These are phyloP conservation scores for Palaemon carinicauda DNA, from an alignment of 1,140 invertebrate genomes.

Conservation along the genomic window DNA sequence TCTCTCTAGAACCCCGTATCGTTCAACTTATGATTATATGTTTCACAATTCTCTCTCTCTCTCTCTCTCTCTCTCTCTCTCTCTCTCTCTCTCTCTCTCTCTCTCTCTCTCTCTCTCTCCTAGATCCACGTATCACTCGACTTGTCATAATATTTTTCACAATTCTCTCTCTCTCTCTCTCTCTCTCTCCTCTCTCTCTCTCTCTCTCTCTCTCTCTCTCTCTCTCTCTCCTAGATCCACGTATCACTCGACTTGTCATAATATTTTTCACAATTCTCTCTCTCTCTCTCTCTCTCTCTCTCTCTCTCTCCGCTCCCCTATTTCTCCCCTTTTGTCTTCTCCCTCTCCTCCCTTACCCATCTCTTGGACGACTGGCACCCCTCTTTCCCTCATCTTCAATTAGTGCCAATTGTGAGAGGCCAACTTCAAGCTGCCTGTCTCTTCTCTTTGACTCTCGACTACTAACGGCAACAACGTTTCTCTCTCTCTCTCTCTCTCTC, in stretches of 20 bases:
- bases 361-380: not conserved
- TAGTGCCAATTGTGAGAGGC: conserved; percentile 13
- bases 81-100: conserved; percentile 32
- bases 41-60: not conserved
- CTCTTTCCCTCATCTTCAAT: conserved; percentile 30
- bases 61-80: conserved; percentile 31
- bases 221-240: not conserved
- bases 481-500: too few species aligned
- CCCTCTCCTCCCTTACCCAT: not conserved
- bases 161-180: not conserved
- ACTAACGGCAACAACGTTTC: not conserved
- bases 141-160: not conserved
- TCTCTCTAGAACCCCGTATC: not conserved
- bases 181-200: not conserved
- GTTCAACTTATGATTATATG: not conserved
- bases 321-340: not conserved
- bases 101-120: conserved; percentile 7
- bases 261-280: too few species aligned
- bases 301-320: not conserved
- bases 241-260: too few species aligned
- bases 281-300: not conserved
- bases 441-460: not conserved
- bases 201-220: not conserved
- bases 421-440: conserved; percentile 22
- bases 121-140: not conserved